These are phyloP conservation scores for Chiloscyllium punctatum DNA, from an alignment of 2,797 vertebrate genomes.

Conservation along the genomic window DNA sequence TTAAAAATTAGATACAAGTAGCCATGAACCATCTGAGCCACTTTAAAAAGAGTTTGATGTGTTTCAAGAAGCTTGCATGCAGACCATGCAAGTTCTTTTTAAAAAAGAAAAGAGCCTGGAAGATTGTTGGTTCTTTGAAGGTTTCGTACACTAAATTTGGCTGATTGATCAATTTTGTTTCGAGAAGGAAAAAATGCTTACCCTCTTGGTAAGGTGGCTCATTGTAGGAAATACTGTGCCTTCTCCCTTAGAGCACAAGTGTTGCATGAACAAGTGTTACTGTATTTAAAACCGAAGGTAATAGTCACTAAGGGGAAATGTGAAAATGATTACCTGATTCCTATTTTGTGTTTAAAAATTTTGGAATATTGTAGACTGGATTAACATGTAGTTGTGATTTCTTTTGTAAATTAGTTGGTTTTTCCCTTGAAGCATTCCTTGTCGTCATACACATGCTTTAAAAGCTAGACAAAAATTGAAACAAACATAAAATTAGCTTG, in stretches of 20 bases:
- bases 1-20: slow-evolving; percentile 79
- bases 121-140: slow-evolving; percentile 65
- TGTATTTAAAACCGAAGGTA: slow-evolving; percentile 70
- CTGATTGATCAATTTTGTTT: slow-evolving; percentile 61
- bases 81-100: slow-evolving; percentile 63
- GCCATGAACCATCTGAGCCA: slow-evolving; percentile 82
- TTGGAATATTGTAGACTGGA: slow-evolving; percentile 92
- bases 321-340: slow-evolving; percentile 59
- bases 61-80: slow-evolving; percentile 69
- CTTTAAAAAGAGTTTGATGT: slow-evolving; percentile 78
- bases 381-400: slow-evolving; percentile 94
- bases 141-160: slow-evolving; percentile 63
- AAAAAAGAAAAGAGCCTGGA: slow-evolving; percentile 54
- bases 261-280: slow-evolving; percentile 85
- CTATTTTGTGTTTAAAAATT: slow-evolving; percentile 79
- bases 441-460: slow-evolving; percentile 94
- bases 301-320: slow-evolving; percentile 58
- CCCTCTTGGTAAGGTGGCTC: slow-evolving; percentile 73
- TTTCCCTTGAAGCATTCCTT: slow-evolving; percentile 90
- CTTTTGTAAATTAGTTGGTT: slow-evolving; percentile 92
- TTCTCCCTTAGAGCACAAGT: slow-evolving; percentile 77
- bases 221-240: slow-evolving; percentile 76
- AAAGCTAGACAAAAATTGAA: slow-evolving; percentile 74
- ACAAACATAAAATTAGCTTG: slow-evolving; percentile 75
- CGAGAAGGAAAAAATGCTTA: slow-evolving; percentile 47